Conservation (phyloP, 2,797 vertebrate species). For the Onychomys arenicola region DNA sequence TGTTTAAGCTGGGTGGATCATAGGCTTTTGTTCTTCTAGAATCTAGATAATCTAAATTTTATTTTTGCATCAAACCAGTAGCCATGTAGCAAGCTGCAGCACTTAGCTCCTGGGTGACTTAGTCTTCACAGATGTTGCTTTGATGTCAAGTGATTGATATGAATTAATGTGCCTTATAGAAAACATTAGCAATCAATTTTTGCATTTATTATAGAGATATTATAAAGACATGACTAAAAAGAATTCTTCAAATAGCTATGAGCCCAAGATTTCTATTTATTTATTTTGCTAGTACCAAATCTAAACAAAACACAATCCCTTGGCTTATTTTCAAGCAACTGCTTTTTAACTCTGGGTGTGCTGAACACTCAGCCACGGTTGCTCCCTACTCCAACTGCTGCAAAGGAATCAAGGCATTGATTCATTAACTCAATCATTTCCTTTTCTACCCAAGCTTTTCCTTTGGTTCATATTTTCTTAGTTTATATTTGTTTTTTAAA, state of each 20-base stretch:
- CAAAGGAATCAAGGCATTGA: background rate
- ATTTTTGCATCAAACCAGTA: background rate
- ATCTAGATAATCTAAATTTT: background rate
- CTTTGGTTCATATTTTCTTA: background rate
- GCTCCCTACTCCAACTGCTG: background rate
- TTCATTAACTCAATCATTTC: background rate
- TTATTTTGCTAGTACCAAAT: background rate
- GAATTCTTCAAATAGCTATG: background rate
- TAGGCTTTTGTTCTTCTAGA: background rate
- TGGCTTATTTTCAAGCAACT: background rate
- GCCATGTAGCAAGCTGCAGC: background rate
- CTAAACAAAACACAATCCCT: background rate
- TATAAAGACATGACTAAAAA: background rate
- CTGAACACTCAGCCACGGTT: background rate
- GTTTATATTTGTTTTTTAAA: background rate
- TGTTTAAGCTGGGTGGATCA: background rate
- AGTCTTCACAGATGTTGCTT: background rate
- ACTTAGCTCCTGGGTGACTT: background rate
- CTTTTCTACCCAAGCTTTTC: background rate
- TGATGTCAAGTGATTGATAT: background rate
- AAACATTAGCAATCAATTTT: background rate
- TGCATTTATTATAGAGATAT: background rate
- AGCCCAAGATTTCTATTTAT: background rate
- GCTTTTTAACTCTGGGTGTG: background rate
- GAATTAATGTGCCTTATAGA: background rate